Evolutionary conservation across 2,797 vertebrate genomes (phyloP), one percentile per base, ranked within the genome.

Genomic region (Darevskia nairensis): DNA sequence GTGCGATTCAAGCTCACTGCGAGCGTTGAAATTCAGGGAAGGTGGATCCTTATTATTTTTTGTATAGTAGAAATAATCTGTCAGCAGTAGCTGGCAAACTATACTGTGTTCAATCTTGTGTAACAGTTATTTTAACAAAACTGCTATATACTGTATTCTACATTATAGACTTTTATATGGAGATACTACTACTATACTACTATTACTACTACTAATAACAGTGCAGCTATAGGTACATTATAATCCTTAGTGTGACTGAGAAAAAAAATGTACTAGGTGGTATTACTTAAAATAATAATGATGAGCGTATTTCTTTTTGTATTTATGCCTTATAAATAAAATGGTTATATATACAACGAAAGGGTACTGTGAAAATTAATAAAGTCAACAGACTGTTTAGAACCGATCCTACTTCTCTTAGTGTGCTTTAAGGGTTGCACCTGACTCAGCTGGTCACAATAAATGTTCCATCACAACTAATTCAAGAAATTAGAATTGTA

Each of bases 251-350:
- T 95, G 93, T 93, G 90, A 90, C 76, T 91, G 94, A 94, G 59
- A 61, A 94, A 89, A 35, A 90, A 95, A 93, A 88, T 94, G 91
- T 95, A 91, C 92, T 94, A 91, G 90, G 84, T 90, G 94, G 92
- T 96, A 95, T 95, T 95, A 95, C 79, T 94, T 91, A 95, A 95
- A 94, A 95, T 86, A 89, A 93, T 86, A 89, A 93, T 86, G 89
- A 95, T 92, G 94, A 96, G 89, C 90, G 90, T 95, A 95, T 95
- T 95, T 94, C 93, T 95, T 94, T 96, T 95, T 11, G 69, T 97
- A 96, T 96, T 95, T 96, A 97, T 97, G 96, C 96, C 96, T 97
- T 97, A 97, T 95, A 92, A 95, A 89, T 88, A 92, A 87, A 94
- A 89, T 93, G 95, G 91, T 92, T 95, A 94, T 94, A 92, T 95